Evolutionary conservation across 2,797 vertebrate genomes (phyloP).

Genomic region (Rhynchotus rufescens): DNA sequence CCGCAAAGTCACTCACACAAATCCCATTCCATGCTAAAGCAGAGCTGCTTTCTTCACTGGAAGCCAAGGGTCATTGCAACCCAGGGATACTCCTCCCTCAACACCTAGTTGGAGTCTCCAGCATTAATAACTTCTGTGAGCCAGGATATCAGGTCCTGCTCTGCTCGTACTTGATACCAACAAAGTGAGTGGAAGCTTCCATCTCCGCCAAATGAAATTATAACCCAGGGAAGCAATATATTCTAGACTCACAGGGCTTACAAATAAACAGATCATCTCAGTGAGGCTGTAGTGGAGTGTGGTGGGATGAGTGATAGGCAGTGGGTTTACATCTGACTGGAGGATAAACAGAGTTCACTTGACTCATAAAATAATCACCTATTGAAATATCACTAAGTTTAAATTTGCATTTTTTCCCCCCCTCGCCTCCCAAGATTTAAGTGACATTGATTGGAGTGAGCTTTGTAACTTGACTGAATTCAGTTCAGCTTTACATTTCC

Average conservation of each 20-base stretch:
- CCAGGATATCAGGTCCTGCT: neutral
- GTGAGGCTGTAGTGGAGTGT: neutral
- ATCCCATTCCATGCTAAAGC: neutral
- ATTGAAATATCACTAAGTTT: neutral
- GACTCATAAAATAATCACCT: neutral
- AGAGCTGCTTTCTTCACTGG: rapidly evolving
- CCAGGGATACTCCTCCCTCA: neutral
- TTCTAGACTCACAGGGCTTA: neutral
- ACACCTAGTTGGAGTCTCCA: neutral
- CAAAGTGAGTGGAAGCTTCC: neutral
- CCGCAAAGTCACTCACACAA: neutral
- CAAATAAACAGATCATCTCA: neutral
- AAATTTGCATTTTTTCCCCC: neutral
- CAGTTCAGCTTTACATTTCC: neutral
- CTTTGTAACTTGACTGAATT: neutral
- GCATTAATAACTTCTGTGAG: neutral
- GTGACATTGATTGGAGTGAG: neutral
- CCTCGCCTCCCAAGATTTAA: neutral
- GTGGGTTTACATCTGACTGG: neutral
- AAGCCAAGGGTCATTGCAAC: neutral
- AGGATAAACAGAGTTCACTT: neutral
- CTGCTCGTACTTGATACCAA: neutral
- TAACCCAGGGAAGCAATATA: neutral
- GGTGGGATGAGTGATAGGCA: neutral
- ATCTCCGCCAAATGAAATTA: neutral